A percentile compares a stretch with the other conserved stretches of the same genome.
These are phyloP conservation scores for Ctenopoma multispine DNA, from an alignment of 2,797 vertebrate genomes.

Conservation along the genomic window DNA sequence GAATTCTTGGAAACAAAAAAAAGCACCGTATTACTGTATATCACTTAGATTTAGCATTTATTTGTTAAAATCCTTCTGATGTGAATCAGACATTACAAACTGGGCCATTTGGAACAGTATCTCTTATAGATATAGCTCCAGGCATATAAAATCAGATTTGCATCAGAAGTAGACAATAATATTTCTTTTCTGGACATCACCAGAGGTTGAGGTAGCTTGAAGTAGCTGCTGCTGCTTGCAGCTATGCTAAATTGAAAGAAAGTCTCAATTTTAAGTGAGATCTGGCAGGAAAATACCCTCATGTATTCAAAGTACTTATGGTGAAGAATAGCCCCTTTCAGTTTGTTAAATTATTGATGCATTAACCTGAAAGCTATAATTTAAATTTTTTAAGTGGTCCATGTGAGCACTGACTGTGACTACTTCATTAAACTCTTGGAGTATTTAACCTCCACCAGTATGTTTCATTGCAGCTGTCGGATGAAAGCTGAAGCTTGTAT, in stretches of 20 bases:
- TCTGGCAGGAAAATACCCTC: background rate
- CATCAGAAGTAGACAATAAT: slow-evolving; percentile 9
- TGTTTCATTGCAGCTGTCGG: slow-evolving; percentile 18
- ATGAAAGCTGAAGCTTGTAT: slow-evolving; percentile 26
- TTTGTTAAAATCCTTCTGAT: slow-evolving; percentile 43
- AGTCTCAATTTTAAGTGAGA: background rate
- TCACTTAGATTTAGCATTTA: slow-evolving; percentile 51
- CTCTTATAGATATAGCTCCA: slow-evolving; percentile 23
- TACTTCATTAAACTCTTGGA: slow-evolving; percentile 24
- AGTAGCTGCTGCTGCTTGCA: background rate
- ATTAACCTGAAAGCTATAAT: slow-evolving; percentile 10
- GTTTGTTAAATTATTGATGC: slow-evolving; percentile 15
- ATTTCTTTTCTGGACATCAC: slow-evolving; percentile 4
- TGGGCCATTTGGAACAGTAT: slow-evolving; percentile 40
- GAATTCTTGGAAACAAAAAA: slow-evolving; percentile 50
- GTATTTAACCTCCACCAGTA: slow-evolving; percentile 3
- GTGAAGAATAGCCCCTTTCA: background rate
- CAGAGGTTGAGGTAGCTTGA: background rate
- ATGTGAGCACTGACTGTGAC: slow-evolving; percentile 19
- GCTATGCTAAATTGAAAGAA: background rate
- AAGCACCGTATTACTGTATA: slow-evolving; percentile 49
- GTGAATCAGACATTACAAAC: slow-evolving; percentile 22
- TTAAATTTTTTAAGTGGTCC: slow-evolving; percentile 38
- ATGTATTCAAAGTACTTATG: background rate
- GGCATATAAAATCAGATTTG: slow-evolving; percentile 24